A percentile compares a stretch with the other conserved stretches of the same genome.
phyloP scores from a whole-genome alignment of 2,797 vertebrate genomes.

The Malurus leucopterus region DNA sequence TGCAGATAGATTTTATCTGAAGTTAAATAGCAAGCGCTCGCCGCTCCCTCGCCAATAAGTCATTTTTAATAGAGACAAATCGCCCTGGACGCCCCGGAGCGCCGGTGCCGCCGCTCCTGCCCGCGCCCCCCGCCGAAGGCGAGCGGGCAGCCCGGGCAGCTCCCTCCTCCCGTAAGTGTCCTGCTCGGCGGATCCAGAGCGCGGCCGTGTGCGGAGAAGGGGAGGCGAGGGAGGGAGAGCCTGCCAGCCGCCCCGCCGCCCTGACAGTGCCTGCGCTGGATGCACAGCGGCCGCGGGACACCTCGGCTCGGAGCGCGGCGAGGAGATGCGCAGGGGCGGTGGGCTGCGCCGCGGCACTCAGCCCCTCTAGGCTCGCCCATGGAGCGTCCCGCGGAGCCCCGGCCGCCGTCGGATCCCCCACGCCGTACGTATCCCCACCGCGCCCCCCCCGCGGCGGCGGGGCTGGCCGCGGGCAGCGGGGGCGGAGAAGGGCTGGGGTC shows the following conservation, averaged over 20 bases:
- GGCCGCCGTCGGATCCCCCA: slow-evolving; percentile 50
- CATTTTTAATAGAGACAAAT: slow-evolving; percentile 50
- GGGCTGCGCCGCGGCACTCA: slow-evolving; percentile 30
- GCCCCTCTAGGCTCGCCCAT: slow-evolving; percentile 66
- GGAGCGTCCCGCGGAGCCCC: slow-evolving; percentile 62
- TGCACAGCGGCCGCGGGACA: slow-evolving; percentile 35
- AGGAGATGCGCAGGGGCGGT: slow-evolving; percentile 58
- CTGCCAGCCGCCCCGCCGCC: neutral
- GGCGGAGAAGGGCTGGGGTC: neutral
- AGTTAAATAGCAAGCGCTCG: slow-evolving; percentile 38
- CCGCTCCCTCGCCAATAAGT: slow-evolving; percentile 27
- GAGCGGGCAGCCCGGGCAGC: slow-evolving; percentile 16
- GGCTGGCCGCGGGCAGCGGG: neutral
- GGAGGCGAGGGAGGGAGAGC: slow-evolving; percentile 7
- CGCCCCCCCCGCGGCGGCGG: neutral
- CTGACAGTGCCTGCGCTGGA: slow-evolving; percentile 37
- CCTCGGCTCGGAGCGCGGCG: slow-evolving; percentile 25
- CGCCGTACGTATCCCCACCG: slow-evolving; percentile 61
- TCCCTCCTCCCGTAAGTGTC: slow-evolving; percentile 62
- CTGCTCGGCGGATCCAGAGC: slow-evolving; percentile 22
- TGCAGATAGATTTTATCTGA: slow-evolving; percentile 44
- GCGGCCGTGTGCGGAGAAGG: slow-evolving; percentile 25
- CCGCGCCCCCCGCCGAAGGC: neutral
- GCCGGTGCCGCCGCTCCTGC: slow-evolving; percentile 1
- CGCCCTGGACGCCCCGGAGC: slow-evolving; percentile 35